Base-by-base conservation (phyloP, 2,113 vertebrate genomes). In the Gavialis gangeticus region DNA sequence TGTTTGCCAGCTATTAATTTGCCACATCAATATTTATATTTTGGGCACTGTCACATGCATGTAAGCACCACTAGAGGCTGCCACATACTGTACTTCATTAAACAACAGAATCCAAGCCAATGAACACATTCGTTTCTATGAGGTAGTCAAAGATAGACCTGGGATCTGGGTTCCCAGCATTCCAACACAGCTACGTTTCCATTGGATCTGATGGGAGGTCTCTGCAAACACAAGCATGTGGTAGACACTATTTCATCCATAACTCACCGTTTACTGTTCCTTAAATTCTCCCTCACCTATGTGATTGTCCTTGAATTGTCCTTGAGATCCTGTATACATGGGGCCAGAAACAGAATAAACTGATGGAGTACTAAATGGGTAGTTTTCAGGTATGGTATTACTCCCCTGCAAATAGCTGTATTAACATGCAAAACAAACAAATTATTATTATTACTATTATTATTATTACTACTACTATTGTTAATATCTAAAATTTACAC, bases 381-480 rank as follows among this genome's bases (percentile, higher is more conserved):
- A 71, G 22, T 46, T 46, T 71, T 46, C 46, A 46, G 46, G 46
- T 46, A 46, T 22, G 7, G 22, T 12, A 24, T 9, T 30, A 55
- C 28, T 17, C 10, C 19, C 34, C 75, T 5, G 27, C 24, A 67
- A n/a, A 16, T 75, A 73, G 69, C 60, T 17, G 27, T 9, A n/a
- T 62, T 67, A 76, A 78, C 79, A 73, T 81, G 81, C 46, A 92
- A 82, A 94, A 37, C 5, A 71, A 73, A 21, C 25, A 84, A 3
- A 80, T 37, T 8, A 62, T 15, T 28, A 63, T 22, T 54, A 75
- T 63, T 12, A 66, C 1, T 46, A n/a, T 34, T 11, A 37, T 24
- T n/a, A 34, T 2, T 57, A 91, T 62, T 12, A 5, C 76, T 76
- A 75, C 28, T 75, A 18, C 55, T 54, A 25, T 7, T 69, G 67